Evolutionary conservation across 2,888 invertebrate genomes (phyloP).

Genomic region (Hyposoter dolosus): DNA sequence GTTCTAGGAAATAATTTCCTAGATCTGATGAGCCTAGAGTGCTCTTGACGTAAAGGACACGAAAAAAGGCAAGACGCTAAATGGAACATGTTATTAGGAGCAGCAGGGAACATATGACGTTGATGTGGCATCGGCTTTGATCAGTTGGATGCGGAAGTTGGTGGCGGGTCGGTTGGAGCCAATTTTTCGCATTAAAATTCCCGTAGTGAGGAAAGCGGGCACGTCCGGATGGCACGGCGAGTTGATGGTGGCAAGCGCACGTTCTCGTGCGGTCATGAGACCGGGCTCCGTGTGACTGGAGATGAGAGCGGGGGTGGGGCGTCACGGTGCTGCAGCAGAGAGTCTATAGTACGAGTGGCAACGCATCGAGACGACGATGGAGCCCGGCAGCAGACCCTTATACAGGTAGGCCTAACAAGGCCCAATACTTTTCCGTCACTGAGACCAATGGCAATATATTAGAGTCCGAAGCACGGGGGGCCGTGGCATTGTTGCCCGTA

Average conservation of each 20-base stretch:
- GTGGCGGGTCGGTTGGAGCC: slow-evolving; percentile 70
- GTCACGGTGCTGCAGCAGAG: slow-evolving; percentile 20
- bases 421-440: slow-evolving; percentile 83
- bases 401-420: slow-evolving; percentile 84
- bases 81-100: too few species aligned
- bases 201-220: slow-evolving; percentile 78
- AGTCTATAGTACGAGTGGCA: slow-evolving; percentile 30
- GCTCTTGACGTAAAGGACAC: slow-evolving; percentile 23
- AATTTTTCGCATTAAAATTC: slow-evolving; percentile 84
- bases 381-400: slow-evolving; percentile 79
- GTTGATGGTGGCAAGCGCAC: slow-evolving; percentile 43
- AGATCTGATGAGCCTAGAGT: slow-evolving; percentile 21
- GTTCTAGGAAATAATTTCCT: neutral
- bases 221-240: slow-evolving; percentile 66
- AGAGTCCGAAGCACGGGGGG: slow-evolving; percentile 83
- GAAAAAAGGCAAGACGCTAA: too few species aligned
- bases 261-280: slow-evolving; percentile 44
- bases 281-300: slow-evolving; percentile 13
- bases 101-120: too few species aligned
- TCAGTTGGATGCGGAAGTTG: slow-evolving; percentile 65
- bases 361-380: slow-evolving; percentile 41
- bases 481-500: slow-evolving; percentile 81
- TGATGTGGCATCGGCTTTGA: slow-evolving; percentile 11
- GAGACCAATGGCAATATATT: slow-evolving; percentile 83
- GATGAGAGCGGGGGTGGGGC: slow-evolving; percentile 63